Evolutionary conservation across 2,888 invertebrate genomes (phyloP).

Genomic region (Lepidocyrtinus sp.): DNA sequence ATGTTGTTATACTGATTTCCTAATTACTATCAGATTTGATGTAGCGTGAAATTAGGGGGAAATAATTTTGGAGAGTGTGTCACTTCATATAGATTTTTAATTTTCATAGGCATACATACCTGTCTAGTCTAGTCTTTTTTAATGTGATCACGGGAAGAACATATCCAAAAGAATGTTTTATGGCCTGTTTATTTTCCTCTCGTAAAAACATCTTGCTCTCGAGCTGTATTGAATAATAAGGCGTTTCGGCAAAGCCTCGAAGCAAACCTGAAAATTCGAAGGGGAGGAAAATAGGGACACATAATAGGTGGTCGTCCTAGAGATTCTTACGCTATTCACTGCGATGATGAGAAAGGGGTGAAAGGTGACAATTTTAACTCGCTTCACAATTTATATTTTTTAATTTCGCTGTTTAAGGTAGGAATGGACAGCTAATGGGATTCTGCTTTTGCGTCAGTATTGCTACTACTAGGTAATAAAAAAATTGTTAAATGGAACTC

Average conservation of each 20-base stretch:
- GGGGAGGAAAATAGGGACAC: not conserved
- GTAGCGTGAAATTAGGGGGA: conserved; percentile 45
- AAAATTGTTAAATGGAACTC: not conserved
- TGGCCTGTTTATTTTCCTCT: conserved; percentile 4
- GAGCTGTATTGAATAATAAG: not conserved
- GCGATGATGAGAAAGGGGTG: conserved; percentile 39
- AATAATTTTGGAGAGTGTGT: conserved; percentile 2
- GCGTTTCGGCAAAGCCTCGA: not conserved
- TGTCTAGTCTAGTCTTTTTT: not conserved
- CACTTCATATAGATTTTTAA: too few relatives aligned
- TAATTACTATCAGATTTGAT: conserved; percentile 48
- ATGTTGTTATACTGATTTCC: conserved; percentile 31
- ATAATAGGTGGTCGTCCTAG: not conserved
- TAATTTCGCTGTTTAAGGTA: not conserved
- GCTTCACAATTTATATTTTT: conserved; percentile 26
- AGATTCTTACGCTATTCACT: not conserved
- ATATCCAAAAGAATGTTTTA: not conserved
- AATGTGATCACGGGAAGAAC: not conserved
- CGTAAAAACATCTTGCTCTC: too few relatives aligned
- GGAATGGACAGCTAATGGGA: not conserved
- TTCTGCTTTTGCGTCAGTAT: not conserved
- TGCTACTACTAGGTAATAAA: not conserved
- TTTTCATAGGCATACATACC: too few relatives aligned
- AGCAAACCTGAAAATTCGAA: not conserved
- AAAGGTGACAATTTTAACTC: conserved; percentile 52